These are phyloP conservation scores for Ptyas mucosa DNA, from an alignment of 2,113 vertebrate genomes.

Conservation along the genomic window DNA sequence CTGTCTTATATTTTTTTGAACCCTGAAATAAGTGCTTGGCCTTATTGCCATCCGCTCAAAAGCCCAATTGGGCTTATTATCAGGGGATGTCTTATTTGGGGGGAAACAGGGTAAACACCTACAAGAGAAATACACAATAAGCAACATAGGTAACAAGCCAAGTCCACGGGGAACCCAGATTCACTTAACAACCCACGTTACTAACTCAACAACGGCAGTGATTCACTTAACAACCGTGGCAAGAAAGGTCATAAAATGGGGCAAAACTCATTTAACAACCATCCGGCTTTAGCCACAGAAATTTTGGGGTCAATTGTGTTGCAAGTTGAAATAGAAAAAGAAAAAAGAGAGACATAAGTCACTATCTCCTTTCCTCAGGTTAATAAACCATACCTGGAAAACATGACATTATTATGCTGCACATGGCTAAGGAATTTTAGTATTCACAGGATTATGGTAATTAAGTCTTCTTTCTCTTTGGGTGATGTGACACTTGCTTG, in stretches of 20 bases:
- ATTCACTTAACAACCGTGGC: background rate
- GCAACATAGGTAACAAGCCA: background rate
- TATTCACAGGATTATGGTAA: slow-evolving; percentile 81
- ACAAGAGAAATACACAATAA: slow-evolving; percentile 6
- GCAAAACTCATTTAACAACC: background rate
- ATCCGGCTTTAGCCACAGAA: background rate
- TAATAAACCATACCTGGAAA: slow-evolving; percentile 67
- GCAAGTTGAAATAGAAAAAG: background rate
- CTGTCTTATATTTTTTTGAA: too few relatives aligned
- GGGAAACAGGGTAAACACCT: background rate
- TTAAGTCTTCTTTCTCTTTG: slow-evolving; percentile 80
- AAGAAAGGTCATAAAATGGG: background rate
- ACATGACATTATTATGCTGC: slow-evolving; percentile 77
- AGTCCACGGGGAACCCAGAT: background rate
- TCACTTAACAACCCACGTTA: background rate
- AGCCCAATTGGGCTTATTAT: too few relatives aligned
- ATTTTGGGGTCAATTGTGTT: background rate
- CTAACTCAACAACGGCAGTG: background rate
- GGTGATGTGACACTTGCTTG: slow-evolving; percentile 80
- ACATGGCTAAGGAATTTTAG: slow-evolving; percentile 76
- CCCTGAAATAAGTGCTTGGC: too few relatives aligned
- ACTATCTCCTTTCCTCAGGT: slow-evolving; percentile 48
- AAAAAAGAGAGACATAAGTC: slow-evolving; percentile 11
- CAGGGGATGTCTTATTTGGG: too few relatives aligned
- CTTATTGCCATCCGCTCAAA: too few relatives aligned